Evolutionary conservation across 2,888 invertebrate genomes (phyloP), one percentile per base, ranked within the genome.

Genomic region (Drosophila ezoana): DNA sequence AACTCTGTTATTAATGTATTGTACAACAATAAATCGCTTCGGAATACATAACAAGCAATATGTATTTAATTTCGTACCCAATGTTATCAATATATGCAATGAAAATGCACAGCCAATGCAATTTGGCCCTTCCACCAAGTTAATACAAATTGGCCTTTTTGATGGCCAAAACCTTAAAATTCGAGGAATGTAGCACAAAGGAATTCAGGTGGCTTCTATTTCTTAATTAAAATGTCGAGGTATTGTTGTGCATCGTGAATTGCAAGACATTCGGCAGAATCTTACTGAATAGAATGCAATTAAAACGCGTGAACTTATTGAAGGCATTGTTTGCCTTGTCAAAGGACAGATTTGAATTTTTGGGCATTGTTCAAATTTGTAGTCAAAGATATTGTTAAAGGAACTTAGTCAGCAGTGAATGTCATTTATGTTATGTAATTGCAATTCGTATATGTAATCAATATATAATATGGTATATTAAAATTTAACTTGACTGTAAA

Each of bases 211-310:
- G 54, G 37, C 16, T 38, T 60, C 16, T 10, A 8, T 5, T 9
- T 56, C 33, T 56, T 40, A 40, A 47, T 43, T 47, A 47, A 53
- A 10, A 40, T 20, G 28, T 18, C 6, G 10, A 9, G 13, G 3
- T 13, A 41, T 45, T 63, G 33, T 35, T 49, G n/a, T 18, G 4
- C n/a, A 5, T 10, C 1, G 2, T 16, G 1, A 38, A 45, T 35
- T 40, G 33, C 11, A 20, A 28, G 38, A n/a, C n/a, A 16, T 44
- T 45, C 16, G 13, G 13, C 33, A 37, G 16, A 23, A 14, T 14
- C 32, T 5, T 2, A 32, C 52, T 4, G 0, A 28, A 28, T 8
- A 44, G 52, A 52, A 76, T 76, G 64, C 58, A 63, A 33, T 59
- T 41, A 32, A 35, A 28, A 32, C 20, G 38, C 51, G 13, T 40